phyloP scores from a whole-genome alignment of 2,888 invertebrate species.

The Brachyptera risi region DNA sequence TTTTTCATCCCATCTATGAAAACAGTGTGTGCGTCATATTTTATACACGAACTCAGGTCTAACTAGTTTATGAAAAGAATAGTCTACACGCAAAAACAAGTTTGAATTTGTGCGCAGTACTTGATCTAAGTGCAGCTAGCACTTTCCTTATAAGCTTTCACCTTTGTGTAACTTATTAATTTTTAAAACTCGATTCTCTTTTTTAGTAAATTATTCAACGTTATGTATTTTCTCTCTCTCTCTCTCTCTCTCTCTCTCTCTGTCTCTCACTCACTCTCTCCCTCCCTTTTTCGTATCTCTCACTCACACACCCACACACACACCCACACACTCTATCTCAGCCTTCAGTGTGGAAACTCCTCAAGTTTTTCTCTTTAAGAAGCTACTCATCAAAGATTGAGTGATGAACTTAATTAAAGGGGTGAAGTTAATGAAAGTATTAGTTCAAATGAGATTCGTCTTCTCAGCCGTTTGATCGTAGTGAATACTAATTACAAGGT shows the following conservation, averaged over 20 bases:
- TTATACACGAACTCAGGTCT: slow-evolving; percentile 14
- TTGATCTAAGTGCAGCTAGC: slow-evolving; percentile 5
- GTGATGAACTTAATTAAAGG: not conserved
- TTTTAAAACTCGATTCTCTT: slow-evolving; percentile 19
- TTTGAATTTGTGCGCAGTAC: slow-evolving; percentile 1
- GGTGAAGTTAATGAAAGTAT: not conserved
- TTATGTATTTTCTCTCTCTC: not conserved
- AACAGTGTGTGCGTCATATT: slow-evolving; percentile 9
- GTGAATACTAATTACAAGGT: slow-evolving; percentile 1
- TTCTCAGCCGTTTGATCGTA: not conserved
- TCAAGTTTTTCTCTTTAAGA: not conserved
- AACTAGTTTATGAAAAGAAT: not conserved
- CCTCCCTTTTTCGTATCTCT: too few relatives aligned
- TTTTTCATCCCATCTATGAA: not conserved
- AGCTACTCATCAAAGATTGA: slow-evolving; percentile 9
- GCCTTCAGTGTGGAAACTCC: slow-evolving; percentile 5
- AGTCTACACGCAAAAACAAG: not conserved
- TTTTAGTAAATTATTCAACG: slow-evolving; percentile 1
- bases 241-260: not conserved
- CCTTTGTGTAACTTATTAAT: slow-evolving; percentile 4
- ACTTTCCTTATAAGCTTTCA: slow-evolving; percentile 18
- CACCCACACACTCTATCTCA: too few relatives aligned
- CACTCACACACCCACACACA: too few relatives aligned
- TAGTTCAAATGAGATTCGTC: not conserved
- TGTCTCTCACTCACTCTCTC: not conserved